phyloP scores from a whole-genome alignment of 2,113 vertebrate species.

The Actenoides lindsayi region DNA sequence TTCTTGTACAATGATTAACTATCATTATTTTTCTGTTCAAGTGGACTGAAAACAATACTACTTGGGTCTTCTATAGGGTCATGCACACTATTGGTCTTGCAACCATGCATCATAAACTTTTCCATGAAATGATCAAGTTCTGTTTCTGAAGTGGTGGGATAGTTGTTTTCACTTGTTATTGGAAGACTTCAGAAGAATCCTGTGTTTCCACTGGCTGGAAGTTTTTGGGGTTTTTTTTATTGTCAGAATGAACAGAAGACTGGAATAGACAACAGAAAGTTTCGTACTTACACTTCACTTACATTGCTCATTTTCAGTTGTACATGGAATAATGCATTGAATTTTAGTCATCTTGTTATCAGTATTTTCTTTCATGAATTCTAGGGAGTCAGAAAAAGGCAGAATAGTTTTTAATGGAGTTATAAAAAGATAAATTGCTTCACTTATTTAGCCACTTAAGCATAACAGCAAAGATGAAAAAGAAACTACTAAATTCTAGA shows the following conservation, averaged over 20 bases:
- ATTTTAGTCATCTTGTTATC: neutral
- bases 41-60: neutral
- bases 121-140: neutral
- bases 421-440: neutral
- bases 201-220: neutral
- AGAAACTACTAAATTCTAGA: neutral
- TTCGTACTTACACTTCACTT: neutral
- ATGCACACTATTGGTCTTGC: neutral
- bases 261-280: neutral
- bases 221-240: neutral
- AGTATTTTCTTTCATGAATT: neutral
- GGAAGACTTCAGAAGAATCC: neutral
- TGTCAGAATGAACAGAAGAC: neutral
- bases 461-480: neutral
- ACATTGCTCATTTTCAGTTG: neutral
- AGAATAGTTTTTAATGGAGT: neutral
- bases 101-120: neutral
- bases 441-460: neutral
- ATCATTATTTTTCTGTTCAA: neutral
- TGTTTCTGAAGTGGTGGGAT: neutral
- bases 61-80: neutral
- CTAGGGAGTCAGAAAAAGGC: neutral
- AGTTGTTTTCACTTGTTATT: neutral
- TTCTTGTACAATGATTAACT: neutral
- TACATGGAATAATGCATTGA: neutral